Conservation (phyloP, 2,797 vertebrate species). For the Amniataba percoides region DNA sequence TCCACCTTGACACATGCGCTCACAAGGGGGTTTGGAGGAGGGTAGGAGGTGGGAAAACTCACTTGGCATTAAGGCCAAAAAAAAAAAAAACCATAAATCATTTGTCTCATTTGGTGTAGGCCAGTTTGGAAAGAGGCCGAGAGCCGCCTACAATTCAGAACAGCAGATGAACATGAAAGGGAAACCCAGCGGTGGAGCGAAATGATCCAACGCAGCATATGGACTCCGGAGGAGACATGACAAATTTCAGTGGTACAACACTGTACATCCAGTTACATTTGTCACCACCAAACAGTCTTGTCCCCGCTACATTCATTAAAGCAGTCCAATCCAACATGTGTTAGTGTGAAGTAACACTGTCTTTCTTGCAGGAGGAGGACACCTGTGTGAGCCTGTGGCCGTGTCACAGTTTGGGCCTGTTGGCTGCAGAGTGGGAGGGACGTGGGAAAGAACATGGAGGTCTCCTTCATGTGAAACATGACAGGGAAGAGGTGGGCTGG, state of each 20-base stretch:
- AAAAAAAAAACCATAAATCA: conserved; percentile 21
- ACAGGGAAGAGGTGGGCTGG: conserved; percentile 11
- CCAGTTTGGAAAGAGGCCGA: conserved; percentile 57
- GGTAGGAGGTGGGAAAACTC: conserved; percentile 58
- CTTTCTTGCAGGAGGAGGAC: background rate
- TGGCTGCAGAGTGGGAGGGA: background rate
- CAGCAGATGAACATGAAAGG: conserved; percentile 61
- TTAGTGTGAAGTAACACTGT: background rate
- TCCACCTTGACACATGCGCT: conserved; percentile 34
- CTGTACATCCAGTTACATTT: background rate
- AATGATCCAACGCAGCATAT: conserved; percentile 51
- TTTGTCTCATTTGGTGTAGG: conserved; percentile 61
- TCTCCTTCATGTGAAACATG: conserved; percentile 31
- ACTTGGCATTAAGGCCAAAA: conserved; percentile 51
- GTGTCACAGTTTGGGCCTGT: background rate
- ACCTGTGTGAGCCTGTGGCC: no score
- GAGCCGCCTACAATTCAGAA: conserved; percentile 54
- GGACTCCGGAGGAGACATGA: conserved; percentile 38
- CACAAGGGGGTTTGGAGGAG: conserved; percentile 44
- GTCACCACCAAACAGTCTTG: background rate
- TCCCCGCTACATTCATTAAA: background rate
- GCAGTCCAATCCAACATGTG: background rate
- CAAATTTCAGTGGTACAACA: conserved; percentile 20
- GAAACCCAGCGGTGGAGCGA: conserved; percentile 55
- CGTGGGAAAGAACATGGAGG: conserved; percentile 32